Percentiles rank a stretch among this genome's conserved stretches.
Evolutionary conservation across 2,113 vertebrate genomes (phyloP).

Genomic region (Peromyscus californicus): DNA sequence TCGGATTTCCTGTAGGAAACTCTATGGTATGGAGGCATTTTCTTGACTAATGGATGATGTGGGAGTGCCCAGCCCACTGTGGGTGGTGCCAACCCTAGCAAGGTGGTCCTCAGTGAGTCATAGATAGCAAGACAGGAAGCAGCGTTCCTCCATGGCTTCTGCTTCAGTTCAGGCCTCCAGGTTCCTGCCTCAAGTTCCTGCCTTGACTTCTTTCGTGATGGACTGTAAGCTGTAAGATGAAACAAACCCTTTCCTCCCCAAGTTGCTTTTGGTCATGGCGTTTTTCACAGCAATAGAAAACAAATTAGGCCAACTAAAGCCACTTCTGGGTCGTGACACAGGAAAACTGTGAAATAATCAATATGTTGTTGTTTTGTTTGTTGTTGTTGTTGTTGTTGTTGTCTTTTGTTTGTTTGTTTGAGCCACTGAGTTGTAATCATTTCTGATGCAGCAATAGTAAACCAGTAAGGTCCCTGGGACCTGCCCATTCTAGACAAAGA

Average conservation of each 20-base stretch:
- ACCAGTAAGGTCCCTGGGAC: neutral
- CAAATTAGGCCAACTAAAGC: neutral
- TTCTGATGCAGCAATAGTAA: neutral
- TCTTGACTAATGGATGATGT: neutral
- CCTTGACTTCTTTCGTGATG: neutral
- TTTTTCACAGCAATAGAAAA: neutral
- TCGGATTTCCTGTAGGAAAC: neutral
- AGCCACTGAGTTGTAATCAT: neutral
- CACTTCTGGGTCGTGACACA: neutral
- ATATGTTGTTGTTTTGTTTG: neutral
- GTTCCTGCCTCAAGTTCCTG: neutral
- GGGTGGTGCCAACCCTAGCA: neutral
- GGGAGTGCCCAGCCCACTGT: neutral
- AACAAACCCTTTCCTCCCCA: neutral
- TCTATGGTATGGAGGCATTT: neutral
- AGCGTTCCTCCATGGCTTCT: neutral
- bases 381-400: neutral
- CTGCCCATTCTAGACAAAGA: neutral
- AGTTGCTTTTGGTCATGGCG: neutral
- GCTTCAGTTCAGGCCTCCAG: neutral
- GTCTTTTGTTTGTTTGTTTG: neutral
- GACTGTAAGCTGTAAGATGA: neutral
- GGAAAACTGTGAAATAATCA: neutral
- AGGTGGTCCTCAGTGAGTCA: neutral
- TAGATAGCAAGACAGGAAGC: no score